Evolutionary conservation across 2,113 vertebrate species (phyloP).

Genomic region (Psittacula cyanocephala): DNA sequence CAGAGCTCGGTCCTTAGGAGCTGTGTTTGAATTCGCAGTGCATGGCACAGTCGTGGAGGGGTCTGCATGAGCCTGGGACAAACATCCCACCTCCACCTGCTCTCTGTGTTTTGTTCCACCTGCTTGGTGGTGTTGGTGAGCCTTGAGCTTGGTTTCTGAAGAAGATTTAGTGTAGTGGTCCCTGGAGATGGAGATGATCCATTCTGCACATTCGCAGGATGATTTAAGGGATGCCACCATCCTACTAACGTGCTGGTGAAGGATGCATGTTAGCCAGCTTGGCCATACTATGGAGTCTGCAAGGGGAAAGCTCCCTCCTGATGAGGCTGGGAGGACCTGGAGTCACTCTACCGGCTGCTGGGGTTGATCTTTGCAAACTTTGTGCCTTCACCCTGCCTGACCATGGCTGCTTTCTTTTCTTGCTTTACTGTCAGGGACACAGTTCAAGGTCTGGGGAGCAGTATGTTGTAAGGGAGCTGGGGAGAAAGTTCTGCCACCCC

Average conservation of each 20-base stretch:
- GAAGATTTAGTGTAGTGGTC: not conserved
- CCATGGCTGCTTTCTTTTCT: not conserved
- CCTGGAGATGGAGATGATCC: rapidly evolving
- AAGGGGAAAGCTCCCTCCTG: not conserved
- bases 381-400: not conserved
- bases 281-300: not conserved
- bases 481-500: not conserved
- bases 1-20: not conserved
- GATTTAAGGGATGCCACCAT: not conserved
- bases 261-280: not conserved
- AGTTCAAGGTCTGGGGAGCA: constrained; percentile 15
- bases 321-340: not conserved
- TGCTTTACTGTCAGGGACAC: not conserved
- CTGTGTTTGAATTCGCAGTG: rapidly evolving
- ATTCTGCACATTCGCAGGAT: not conserved
- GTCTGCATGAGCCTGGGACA: rapidly evolving
- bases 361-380: not conserved
- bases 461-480: not conserved
- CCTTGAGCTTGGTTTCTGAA: not conserved
- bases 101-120: not conserved
- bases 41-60: not conserved
- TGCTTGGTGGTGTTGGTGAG: not conserved
- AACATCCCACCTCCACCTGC: rapidly evolving
- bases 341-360: not conserved
- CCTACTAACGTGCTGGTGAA: not conserved